Evolutionary conservation across 2,113 vertebrate genomes (phyloP).

Genomic region (Dolichotis patagonum): DNA sequence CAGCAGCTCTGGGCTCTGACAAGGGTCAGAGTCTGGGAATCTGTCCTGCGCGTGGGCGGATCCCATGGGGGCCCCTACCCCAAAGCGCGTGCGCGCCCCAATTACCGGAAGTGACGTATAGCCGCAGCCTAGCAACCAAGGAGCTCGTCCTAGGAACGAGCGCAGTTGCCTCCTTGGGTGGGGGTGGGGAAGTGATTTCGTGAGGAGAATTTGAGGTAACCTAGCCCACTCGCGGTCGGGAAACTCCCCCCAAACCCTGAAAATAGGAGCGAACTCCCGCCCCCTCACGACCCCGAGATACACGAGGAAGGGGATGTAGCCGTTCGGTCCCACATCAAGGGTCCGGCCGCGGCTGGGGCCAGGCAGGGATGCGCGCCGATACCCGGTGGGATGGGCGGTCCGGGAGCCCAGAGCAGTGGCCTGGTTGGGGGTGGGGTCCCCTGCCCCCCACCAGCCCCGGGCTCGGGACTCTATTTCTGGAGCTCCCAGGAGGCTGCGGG

Average conservation of each 20-base stretch:
- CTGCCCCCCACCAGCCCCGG: too few relatives aligned
- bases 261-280: background rate
- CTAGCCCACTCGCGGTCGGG: slow-evolving; percentile 48
- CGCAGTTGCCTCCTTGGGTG: slow-evolving; percentile 8
- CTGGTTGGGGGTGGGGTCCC: background rate
- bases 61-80: rapidly evolving
- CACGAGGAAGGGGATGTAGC: background rate
- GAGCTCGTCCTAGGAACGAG: slow-evolving; percentile 67
- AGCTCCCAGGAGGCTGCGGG: background rate
- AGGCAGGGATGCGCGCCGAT: background rate
- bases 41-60: rapidly evolving
- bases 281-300: background rate
- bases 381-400: background rate
- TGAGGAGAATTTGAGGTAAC: slow-evolving; percentile 78
- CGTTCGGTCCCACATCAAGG: background rate
- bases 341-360: background rate
- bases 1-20: background rate
- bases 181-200: slow-evolving; percentile 63
- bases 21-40: rapidly evolving
- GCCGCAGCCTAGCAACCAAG: slow-evolving; percentile 72
- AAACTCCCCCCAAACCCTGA: slow-evolving; percentile 41
- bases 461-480: background rate
- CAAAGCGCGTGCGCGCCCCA: rapidly evolving
- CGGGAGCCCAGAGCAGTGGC: background rate
- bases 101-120: slow-evolving; percentile 75